These are phyloP conservation scores for Epinotia brunnichana DNA, from an alignment of 2,888 invertebrate genomes.

Conservation along the genomic window DNA sequence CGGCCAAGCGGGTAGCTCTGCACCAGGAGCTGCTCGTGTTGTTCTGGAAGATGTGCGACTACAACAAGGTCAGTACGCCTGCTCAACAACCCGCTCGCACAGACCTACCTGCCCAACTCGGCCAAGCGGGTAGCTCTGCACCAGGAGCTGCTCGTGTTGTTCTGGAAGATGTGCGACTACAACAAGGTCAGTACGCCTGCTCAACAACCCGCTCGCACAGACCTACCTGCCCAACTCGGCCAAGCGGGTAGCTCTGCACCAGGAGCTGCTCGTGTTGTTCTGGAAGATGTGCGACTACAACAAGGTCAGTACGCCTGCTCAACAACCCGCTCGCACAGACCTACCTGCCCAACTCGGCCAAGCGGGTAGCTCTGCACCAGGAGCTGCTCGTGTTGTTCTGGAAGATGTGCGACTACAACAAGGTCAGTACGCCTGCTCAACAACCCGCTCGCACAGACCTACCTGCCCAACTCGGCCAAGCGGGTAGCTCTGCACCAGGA, in stretches of 20 bases:
- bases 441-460: slow-evolving; percentile 98
- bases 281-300: too few species aligned
- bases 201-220: too few species aligned
- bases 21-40: too few species aligned
- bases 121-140: slow-evolving; percentile 98
- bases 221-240: too few species aligned
- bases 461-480: slow-evolving; percentile 98
- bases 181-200: too few species aligned
- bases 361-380: slow-evolving; percentile 98
- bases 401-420: slow-evolving; percentile 99
- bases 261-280: too few species aligned
- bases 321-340: slow-evolving; percentile 99
- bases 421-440: slow-evolving; percentile 94
- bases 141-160: slow-evolving; percentile 97
- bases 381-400: slow-evolving; percentile 98
- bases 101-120: slow-evolving; percentile 98
- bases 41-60: too few species aligned
- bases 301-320: slow-evolving; percentile 90
- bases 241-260: too few species aligned
- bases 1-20: too few species aligned
- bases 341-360: slow-evolving; percentile 98
- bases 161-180: slow-evolving; percentile 99
- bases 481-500: slow-evolving; percentile 99
- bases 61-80: slow-evolving; percentile 82
- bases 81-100: slow-evolving; percentile 97